phyloP scores from a whole-genome alignment of 2,113 vertebrate species.

The Morone saxatilis region DNA sequence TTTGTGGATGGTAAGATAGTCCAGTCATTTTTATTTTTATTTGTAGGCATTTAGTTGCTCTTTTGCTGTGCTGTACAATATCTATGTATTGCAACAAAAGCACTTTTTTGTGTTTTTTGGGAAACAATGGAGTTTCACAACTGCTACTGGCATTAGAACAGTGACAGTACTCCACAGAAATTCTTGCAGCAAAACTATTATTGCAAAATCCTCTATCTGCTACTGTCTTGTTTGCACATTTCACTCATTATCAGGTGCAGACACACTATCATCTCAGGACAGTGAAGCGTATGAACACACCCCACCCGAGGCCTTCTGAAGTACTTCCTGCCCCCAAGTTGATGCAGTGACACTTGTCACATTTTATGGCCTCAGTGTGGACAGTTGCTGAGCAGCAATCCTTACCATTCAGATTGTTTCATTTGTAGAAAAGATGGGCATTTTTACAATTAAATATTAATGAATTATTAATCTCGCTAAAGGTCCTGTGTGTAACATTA shows the following conservation, averaged over 20 bases:
- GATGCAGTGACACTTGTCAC: neutral
- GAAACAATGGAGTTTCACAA: neutral
- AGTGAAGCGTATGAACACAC: neutral
- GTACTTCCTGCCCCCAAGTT: neutral
- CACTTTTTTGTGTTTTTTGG: neutral
- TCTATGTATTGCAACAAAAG: neutral
- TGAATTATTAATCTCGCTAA: no score
- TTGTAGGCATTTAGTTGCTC: neutral
- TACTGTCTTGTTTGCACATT: conserved; percentile 7
- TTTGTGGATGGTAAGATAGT: conserved; percentile 89
- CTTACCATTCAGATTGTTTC: no score
- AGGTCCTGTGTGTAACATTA: no score
- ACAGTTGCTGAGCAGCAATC: neutral
- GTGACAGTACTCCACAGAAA: neutral
- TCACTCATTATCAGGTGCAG: conserved; percentile 34
- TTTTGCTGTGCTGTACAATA: neutral
- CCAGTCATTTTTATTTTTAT: neutral
- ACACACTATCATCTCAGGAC: conserved; percentile 16
- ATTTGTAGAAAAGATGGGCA: no score
- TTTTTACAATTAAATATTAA: no score
- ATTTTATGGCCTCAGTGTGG: neutral
- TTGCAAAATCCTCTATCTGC: neutral
- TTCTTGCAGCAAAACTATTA: neutral
- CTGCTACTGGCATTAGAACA: neutral
- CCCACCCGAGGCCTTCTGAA: neutral